Evolutionary conservation across 2,888 invertebrate species (phyloP), one percentile per base, ranked within the genome.

Genomic region (Luperina nickerlii): DNA sequence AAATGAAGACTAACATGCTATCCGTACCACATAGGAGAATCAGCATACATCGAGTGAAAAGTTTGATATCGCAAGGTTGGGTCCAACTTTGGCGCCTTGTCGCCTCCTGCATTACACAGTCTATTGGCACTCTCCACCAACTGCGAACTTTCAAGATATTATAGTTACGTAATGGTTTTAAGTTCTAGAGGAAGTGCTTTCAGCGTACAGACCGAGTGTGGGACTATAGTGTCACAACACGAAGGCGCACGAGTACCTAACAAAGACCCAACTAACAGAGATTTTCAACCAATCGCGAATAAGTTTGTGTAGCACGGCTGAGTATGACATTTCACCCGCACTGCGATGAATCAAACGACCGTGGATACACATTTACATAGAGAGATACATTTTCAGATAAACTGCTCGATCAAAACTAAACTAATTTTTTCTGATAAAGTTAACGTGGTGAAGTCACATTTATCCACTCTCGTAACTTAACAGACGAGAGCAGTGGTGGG

Each of bases 51-150:
- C 79, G 87, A 90, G 90, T 87, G 90, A 90, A 91, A 92, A 92
- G 90, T 92, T 90, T 80, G 78, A 79, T 87, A 88, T 90, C 87
- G 86, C 84, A 57, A 73, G 72, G 77, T 84, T 83, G 85, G 77
- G 90, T 84, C 88, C 88, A 93, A 93, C 84, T 93, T 92, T 88
- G 88, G 86, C 90, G 91, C 83, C 90, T 90, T 92, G 92, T 92
- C 90, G 91, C 91, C 88, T 90, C 79, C 76, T 90, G 89, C 89
- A 90, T 90, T 91, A 92, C 89, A 91, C 89, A 89, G 90, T 85
- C 91, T 90, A 92, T 93, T 92, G 91, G 88, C 82, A 74, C 79
- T 85, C 77, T 76, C 78, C 45, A 75, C 67, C 63, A 86, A 77
- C 68, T 76, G 24, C 15, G 27, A 81, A 82, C 67, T 74, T 74